These are phyloP conservation scores for Narcine bancroftii DNA, from an alignment of 2,113 vertebrate genomes.

Conservation along the genomic window DNA sequence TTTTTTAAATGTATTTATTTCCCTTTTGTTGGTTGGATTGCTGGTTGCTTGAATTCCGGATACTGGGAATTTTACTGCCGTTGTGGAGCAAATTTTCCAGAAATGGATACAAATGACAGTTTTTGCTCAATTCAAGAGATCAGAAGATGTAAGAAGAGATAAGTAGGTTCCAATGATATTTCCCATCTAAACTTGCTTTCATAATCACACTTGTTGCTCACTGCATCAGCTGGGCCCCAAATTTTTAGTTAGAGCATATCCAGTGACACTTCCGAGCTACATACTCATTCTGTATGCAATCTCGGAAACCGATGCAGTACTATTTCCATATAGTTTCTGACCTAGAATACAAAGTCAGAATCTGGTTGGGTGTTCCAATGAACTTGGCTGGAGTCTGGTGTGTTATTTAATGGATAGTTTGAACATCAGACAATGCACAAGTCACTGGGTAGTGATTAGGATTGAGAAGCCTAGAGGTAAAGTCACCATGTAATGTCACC, in stretches of 20 bases:
- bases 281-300: not conserved
- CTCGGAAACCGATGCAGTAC: not conserved
- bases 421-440: not conserved
- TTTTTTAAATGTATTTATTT: too few relatives aligned
- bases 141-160: not conserved
- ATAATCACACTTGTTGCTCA: not conserved
- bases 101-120: not conserved
- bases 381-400: not conserved
- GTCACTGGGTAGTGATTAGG: not conserved
- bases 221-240: not conserved
- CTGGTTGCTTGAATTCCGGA: too few relatives aligned
- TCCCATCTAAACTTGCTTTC: not conserved
- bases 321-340: not conserved
- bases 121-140: not conserved
- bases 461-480: not conserved
- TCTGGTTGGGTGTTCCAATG: not conserved
- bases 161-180: not conserved
- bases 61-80: too few relatives aligned
- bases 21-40: too few relatives aligned
- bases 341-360: not conserved
- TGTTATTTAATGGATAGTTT: not conserved
- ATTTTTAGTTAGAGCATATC: not conserved
- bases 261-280: not conserved
- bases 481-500: not conserved
- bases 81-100: not conserved